phyloP scores from a whole-genome alignment of 2,888 invertebrate genomes.

The Nematopogon swammerdamellus region DNA sequence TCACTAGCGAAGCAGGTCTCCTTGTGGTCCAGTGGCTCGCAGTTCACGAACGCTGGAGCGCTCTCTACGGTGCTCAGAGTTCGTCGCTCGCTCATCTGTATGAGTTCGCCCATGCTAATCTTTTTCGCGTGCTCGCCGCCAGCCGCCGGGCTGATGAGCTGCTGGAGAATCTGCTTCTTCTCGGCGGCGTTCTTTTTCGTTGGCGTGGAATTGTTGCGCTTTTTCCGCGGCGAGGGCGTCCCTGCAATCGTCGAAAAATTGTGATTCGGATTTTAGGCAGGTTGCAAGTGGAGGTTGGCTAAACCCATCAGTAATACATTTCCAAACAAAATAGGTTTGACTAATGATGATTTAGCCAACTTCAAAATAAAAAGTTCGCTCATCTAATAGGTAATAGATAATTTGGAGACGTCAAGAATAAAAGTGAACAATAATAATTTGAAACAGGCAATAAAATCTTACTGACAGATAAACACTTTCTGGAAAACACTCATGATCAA shows the following conservation, averaged over 20 bases:
- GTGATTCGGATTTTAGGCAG: too few relatives aligned
- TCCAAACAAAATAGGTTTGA: too few relatives aligned
- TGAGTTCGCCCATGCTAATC: conserved; percentile 69
- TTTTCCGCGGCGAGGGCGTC: conserved; percentile 74
- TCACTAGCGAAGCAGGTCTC: conserved; percentile 62
- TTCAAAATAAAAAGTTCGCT: too few relatives aligned
- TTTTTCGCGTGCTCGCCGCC: conserved; percentile 60
- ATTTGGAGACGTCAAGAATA: too few relatives aligned
- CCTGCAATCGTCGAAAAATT: conserved; percentile 54
- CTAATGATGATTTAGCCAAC: too few relatives aligned
- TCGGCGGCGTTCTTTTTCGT: conserved; percentile 73
- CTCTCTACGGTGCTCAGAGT: conserved; percentile 45
- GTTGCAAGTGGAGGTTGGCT: too few relatives aligned
- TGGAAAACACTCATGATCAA: too few relatives aligned
- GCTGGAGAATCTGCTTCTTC: conserved; percentile 76
- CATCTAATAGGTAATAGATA: too few relatives aligned
- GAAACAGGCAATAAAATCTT: neutral
- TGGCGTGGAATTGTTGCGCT: conserved; percentile 76
- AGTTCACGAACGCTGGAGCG: conserved; percentile 45
- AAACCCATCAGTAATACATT: too few relatives aligned
- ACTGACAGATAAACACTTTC: neutral
- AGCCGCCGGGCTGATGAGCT: conserved; percentile 67
- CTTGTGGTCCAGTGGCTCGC: conserved; percentile 43
- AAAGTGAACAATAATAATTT: too few relatives aligned
- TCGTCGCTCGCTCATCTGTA: conserved; percentile 67